These are phyloP conservation scores for Emys orbicularis DNA, from an alignment of 2,797 vertebrate species.

Conservation along the genomic window DNA sequence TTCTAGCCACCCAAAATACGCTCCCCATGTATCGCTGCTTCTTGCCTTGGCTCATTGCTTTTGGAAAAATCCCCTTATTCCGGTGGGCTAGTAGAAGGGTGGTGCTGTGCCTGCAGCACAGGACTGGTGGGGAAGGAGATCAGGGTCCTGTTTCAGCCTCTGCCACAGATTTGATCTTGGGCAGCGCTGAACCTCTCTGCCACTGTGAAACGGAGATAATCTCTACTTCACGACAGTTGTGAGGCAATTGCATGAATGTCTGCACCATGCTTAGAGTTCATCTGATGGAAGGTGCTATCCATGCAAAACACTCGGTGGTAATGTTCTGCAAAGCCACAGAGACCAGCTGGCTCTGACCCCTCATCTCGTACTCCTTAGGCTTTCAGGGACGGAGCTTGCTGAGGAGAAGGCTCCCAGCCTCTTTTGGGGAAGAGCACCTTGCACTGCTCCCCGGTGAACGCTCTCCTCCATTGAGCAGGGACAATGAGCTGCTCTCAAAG, in stretches of 20 bases:
- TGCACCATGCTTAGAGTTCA: neutral
- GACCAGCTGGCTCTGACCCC: neutral
- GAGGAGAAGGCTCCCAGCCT: neutral
- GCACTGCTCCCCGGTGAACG: neutral
- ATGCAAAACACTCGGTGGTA: neutral
- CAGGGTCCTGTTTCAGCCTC: neutral
- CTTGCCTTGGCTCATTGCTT: neutral
- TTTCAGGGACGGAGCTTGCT: neutral
- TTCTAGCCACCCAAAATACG: neutral
- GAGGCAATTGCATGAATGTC: neutral
- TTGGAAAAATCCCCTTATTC: neutral
- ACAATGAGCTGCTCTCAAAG: neutral
- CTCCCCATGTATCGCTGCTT: neutral
- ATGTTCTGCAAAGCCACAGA: neutral
- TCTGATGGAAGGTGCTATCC: neutral
- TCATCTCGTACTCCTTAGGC: neutral
- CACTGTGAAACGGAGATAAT: neutral
- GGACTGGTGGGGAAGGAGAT: neutral
- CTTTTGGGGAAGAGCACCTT: no score
- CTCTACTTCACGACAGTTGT: neutral
- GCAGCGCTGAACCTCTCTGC: no score
- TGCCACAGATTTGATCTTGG: neutral
- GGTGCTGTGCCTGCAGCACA: neutral
- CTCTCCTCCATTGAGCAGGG: neutral
- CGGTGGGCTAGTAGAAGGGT: neutral